phyloP scores from a whole-genome alignment of 1,140 invertebrate genomes.

The Drosophila rhopaloa region DNA sequence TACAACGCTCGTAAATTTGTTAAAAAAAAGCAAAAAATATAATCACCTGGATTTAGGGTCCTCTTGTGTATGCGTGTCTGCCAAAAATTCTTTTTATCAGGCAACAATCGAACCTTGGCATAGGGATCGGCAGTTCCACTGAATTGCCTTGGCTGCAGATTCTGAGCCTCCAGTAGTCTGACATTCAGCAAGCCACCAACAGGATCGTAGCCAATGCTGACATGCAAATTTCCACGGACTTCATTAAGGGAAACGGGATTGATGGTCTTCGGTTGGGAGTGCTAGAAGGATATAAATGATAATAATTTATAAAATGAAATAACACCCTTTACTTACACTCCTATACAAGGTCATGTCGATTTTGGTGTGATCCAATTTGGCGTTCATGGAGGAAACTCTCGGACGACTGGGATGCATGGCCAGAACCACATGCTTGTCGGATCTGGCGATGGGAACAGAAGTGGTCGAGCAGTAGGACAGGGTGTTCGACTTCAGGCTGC shows the following conservation, averaged over 20 bases:
- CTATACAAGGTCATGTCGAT: constrained; percentile 86
- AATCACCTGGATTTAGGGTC: constrained; percentile 87
- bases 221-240: constrained; percentile 85
- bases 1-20: no score
- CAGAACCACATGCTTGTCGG: constrained; percentile 86
- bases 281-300: constrained; percentile 29
- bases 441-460: constrained; percentile 85
- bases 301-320: not conserved
- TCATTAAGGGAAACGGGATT: constrained; percentile 71
- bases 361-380: constrained; percentile 86
- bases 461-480: constrained; percentile 75
- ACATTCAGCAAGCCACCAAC: constrained; percentile 85
- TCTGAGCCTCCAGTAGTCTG: constrained; percentile 86
- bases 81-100: constrained; percentile 87
- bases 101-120: constrained; percentile 87
- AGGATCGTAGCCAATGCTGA: constrained; percentile 85
- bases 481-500: constrained; percentile 79
- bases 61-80: constrained; percentile 88
- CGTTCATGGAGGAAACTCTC: constrained; percentile 85
- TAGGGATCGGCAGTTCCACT: constrained; percentile 87
- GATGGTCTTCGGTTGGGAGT: constrained; percentile 67
- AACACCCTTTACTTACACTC: constrained; percentile 57
- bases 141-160: constrained; percentile 86
- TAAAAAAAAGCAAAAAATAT: not conserved
- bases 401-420: constrained; percentile 84